A percentile compares a stretch with the other conserved stretches of the same genome.
phyloP scores from a whole-genome alignment of 2,797 vertebrate genomes.

The Loris lydekkerianus region DNA sequence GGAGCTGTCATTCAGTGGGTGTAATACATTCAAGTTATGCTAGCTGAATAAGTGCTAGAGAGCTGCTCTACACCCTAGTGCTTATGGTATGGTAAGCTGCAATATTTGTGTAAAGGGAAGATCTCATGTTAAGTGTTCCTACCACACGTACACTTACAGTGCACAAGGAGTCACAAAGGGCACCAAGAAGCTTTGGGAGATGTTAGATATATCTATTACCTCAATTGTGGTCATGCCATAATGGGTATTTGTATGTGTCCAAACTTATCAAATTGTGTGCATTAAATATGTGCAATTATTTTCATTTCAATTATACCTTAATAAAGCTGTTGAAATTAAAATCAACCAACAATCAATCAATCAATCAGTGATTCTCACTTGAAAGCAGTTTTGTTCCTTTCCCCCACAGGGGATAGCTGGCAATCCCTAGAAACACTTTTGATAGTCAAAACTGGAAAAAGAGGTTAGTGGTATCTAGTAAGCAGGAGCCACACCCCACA shows the following conservation, averaged over 20 bases:
- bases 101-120: not conserved
- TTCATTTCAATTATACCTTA: not conserved
- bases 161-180: too few relatives aligned
- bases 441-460: not conserved
- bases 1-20: not conserved
- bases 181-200: not conserved
- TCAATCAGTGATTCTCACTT: conserved; percentile 27
- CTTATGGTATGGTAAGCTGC: not conserved
- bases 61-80: not conserved
- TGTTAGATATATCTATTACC: not conserved
- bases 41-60: not conserved
- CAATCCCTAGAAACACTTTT: not conserved
- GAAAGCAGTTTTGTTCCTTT: not conserved
- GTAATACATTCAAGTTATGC: not conserved
- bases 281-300: not conserved
- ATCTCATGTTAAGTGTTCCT: not conserved
- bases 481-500: not conserved
- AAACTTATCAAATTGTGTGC: not conserved
- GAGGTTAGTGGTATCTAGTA: not conserved
- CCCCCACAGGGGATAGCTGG: not conserved
- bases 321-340: conserved; percentile 1
- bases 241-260: not conserved
- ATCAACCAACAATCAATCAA: not conserved
- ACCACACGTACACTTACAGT: not conserved
- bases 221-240: not conserved